Evolutionary conservation across 1,140 invertebrate species (phyloP).

Genomic region (Drosophila pseudoananassae): DNA sequence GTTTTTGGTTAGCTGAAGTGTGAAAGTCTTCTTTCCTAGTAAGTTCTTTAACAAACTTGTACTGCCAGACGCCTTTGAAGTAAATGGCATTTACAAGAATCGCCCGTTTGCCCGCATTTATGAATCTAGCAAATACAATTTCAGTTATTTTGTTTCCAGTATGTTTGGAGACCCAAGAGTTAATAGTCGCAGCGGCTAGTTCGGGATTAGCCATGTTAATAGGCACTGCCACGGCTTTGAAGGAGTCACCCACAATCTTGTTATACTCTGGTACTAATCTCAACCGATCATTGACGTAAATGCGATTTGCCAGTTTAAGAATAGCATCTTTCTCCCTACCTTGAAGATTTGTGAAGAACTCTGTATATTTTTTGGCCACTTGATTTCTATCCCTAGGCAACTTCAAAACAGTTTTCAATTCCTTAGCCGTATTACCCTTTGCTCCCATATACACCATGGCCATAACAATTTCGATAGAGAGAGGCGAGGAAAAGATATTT

Average conservation of each 20-base stretch:
- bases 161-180: conserved; percentile 85
- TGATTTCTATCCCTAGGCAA: conserved; percentile 58
- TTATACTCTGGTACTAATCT: conserved; percentile 43
- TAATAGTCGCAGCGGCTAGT: conserved; percentile 84
- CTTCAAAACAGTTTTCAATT: conserved; percentile 84
- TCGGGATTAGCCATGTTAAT: conserved; percentile 83
- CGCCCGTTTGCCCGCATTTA: too few species aligned
- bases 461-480: conserved; percentile 85
- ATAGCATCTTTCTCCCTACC: conserved; percentile 36
- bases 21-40: conserved; percentile 47
- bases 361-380: conserved; percentile 39
- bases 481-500: conserved; percentile 80
- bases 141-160: conserved; percentile 86
- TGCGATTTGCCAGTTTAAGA: conserved; percentile 65
- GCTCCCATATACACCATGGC: conserved; percentile 86
- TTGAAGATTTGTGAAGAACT: not conserved
- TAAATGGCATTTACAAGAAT: conserved; percentile 88
- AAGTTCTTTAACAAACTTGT: conserved; percentile 28
- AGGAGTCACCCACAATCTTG: conserved; percentile 37
- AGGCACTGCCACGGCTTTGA: conserved; percentile 69
- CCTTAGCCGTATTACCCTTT: conserved; percentile 84
- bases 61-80: conserved; percentile 84
- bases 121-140: conserved; percentile 73
- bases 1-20: conserved; percentile 27
- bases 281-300: conserved; percentile 57